A percentile compares a stretch with the other conserved stretches of the same genome.
Conservation (phyloP, 1,140 invertebrate species). For the Drosophila biarmipes region DNA sequence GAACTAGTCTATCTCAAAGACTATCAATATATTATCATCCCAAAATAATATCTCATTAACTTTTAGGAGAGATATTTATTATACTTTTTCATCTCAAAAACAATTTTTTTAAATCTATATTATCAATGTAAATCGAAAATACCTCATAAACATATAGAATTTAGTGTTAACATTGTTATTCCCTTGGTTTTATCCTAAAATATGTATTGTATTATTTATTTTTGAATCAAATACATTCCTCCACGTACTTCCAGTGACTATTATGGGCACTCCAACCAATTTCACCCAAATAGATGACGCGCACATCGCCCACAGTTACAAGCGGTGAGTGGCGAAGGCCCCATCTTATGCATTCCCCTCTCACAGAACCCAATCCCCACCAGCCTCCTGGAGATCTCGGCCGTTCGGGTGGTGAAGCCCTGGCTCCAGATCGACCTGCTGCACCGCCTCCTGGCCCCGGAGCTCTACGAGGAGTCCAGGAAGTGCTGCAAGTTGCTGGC, state of each 20-base stretch:
- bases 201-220: too few relatives aligned
- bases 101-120: too few relatives aligned
- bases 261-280: slow-evolving; percentile 78
- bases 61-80: too few relatives aligned
- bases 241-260: slow-evolving; percentile 61
- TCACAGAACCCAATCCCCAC: not conserved
- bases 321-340: slow-evolving; percentile 50
- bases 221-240: not conserved
- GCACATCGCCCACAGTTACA: slow-evolving; percentile 75
- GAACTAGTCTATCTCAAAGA: too few relatives aligned
- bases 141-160: too few relatives aligned
- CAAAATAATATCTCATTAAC: too few relatives aligned
- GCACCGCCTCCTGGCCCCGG: slow-evolving; percentile 59
- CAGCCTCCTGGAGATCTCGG: slow-evolving; percentile 76
- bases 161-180: too few relatives aligned
- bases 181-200: too few relatives aligned
- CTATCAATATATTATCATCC: too few relatives aligned
- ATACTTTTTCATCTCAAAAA: too few relatives aligned
- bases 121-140: too few relatives aligned
- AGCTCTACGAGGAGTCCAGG: slow-evolving; percentile 59
- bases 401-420: slow-evolving; percentile 72
- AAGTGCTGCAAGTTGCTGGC: slow-evolving; percentile 64
- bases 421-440: slow-evolving; percentile 77
- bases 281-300: slow-evolving; percentile 72
- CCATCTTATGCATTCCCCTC: not conserved